Evolutionary conservation across 2,113 vertebrate genomes (phyloP), one percentile per base, ranked within the genome.

Genomic region (Odontophorus gujanensis): DNA sequence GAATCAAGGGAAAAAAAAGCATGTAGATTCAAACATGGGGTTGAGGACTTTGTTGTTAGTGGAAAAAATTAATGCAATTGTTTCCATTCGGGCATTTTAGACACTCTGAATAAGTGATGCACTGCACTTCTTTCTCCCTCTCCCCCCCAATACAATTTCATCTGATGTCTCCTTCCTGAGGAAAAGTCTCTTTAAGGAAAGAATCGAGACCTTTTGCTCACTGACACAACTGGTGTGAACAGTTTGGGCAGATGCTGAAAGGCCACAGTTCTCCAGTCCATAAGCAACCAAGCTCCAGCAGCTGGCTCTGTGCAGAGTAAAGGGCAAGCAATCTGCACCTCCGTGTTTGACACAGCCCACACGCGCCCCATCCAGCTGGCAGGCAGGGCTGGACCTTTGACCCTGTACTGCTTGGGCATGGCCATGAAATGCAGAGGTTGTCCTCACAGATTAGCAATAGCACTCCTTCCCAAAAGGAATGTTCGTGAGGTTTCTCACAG

Each of bases 11-110:
- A 69, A 82, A 80, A 63, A 34, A 83, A 91, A 58, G 25, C 62
- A 75, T 1, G 1, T 13, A 74, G n/a, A 74, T 71, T 91, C 86
- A 89, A 91, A 67, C 57, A 19, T 2, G 9, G 66, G 96, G 96
- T 97, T 96, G 96, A 94, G 96, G 96, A 87, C 97, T 96, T 96
- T 96, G 61, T 81, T 88, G 87, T 94, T 90, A 92, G 94, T 94
- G 89, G 90, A 96, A 98, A 96, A 98, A 98, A 97, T 59, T 68
- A 97, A 96, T 87, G 92, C 85, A 93, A 87, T 79, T 89, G 80
- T 94, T 91, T 85, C 71, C 67, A 67, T 55, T 26, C 42, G 84
- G 75, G 58, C 57, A 58, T 85, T 96, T 95, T 85, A 79, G 83
- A 58, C 7, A 32, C 25, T 72, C 58, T 55, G 81, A 90, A 79